A percentile compares a stretch with the other conserved stretches of the same genome.
These are phyloP conservation scores for Scaptomyza pallida DNA, from an alignment of 1,140 invertebrate species.

Conservation along the genomic window DNA sequence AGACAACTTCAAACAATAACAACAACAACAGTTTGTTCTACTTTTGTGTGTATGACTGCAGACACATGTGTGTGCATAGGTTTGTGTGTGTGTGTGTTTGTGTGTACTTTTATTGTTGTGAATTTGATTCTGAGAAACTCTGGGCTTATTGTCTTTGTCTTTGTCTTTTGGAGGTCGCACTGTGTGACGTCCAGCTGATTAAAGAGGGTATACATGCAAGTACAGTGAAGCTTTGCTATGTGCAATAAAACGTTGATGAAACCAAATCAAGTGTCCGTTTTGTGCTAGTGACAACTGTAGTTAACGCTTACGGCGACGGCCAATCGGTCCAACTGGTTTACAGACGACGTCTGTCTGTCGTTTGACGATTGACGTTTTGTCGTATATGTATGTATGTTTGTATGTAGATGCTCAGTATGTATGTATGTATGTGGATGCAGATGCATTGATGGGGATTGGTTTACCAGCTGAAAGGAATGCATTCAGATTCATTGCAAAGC, in stretches of 20 bases:
- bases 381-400: background rate
- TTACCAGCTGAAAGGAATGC: slow-evolving; percentile 66
- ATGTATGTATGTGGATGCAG: slow-evolving; percentile 28
- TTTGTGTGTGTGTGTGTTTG: slow-evolving; percentile 5
- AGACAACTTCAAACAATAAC: slow-evolving; percentile 5
- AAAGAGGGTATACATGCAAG: too few relatives aligned
- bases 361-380: slow-evolving; percentile 1
- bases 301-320: slow-evolving; percentile 1
- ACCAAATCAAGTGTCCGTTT: too few relatives aligned
- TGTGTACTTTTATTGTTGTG: slow-evolving; percentile 47
- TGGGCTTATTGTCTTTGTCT: slow-evolving; percentile 61
- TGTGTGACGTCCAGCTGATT: slow-evolving; percentile 55
- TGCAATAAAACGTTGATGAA: too few relatives aligned
- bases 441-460: slow-evolving; percentile 45
- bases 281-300: slow-evolving; percentile 3
- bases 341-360: background rate
- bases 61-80: too few relatives aligned
- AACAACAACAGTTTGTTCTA: slow-evolving; percentile 8
- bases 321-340: slow-evolving; percentile 18
- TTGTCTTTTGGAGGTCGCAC: slow-evolving; percentile 11
- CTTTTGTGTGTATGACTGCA: background rate
- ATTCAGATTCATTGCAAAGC: slow-evolving; percentile 70
- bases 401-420: background rate
- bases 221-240: too few relatives aligned
- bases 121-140: slow-evolving; percentile 60